Conservation (phyloP, 2,888 invertebrate species). For the Drosophila colorata region DNA sequence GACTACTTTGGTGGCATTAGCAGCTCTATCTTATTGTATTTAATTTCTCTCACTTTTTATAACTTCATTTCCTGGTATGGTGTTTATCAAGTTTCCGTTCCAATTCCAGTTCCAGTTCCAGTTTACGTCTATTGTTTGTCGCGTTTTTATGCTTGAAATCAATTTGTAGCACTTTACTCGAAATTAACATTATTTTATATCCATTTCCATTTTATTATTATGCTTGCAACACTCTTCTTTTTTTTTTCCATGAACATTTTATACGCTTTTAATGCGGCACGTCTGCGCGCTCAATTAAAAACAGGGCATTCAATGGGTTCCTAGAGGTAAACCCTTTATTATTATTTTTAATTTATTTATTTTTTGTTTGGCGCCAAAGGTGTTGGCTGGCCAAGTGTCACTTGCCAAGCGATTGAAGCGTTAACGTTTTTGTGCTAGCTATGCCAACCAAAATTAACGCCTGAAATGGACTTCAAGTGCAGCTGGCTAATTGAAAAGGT, state of each 20-base stretch:
- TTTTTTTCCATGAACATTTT: constrained; percentile 38
- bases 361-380: constrained; percentile 31
- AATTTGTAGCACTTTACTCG: constrained; percentile 76
- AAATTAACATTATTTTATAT: constrained; percentile 68
- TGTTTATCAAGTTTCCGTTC: constrained; percentile 10
- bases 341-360: too few species aligned
- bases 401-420: constrained; percentile 76
- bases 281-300: constrained; percentile 76
- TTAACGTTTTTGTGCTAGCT: constrained; percentile 66
- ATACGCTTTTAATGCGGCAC: constrained; percentile 53
- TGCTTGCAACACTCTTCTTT: constrained; percentile 39
- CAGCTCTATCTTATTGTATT: neutral
- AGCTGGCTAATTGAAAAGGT: constrained; percentile 77
- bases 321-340: constrained; percentile 42
- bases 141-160: constrained; percentile 67
- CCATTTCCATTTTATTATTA: constrained; percentile 54
- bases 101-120: constrained; percentile 1
- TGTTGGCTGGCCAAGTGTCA: constrained; percentile 72
- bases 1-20: constrained; percentile 49
- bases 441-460: constrained; percentile 70
- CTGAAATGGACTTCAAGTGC: constrained; percentile 76
- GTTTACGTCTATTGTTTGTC: constrained; percentile 14
- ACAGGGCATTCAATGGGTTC: constrained; percentile 41
- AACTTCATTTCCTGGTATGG: constrained; percentile 36
- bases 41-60: constrained; percentile 28